phyloP scores from a whole-genome alignment of 2,797 vertebrate genomes.

The Tauraco hartlaubi region DNA sequence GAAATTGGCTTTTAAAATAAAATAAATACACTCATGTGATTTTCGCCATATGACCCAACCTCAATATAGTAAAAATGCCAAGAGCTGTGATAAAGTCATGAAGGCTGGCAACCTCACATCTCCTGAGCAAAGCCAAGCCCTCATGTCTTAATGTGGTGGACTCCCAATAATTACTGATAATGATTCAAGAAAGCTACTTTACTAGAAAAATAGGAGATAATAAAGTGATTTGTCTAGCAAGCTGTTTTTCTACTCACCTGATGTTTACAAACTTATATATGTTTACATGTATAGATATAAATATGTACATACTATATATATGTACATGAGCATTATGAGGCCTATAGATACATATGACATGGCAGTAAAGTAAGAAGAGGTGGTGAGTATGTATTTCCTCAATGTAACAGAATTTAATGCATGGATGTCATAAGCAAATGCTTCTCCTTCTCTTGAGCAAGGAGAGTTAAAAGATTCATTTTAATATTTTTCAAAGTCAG shows the following conservation, averaged over 20 bases:
- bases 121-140: not conserved
- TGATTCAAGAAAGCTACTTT: not conserved
- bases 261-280: not conserved
- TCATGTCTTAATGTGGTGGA: not conserved
- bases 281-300: not conserved
- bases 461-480: not conserved
- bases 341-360: not conserved
- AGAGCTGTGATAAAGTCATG: not conserved
- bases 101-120: not conserved
- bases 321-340: not conserved
- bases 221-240: not conserved
- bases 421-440: not conserved
- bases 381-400: not conserved
- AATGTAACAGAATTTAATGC: not conserved
- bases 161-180: not conserved
- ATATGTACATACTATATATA: not conserved
- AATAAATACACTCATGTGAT: not conserved
- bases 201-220: not conserved
- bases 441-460: not conserved
- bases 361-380: not conserved
- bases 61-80: not conserved
- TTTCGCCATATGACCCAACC: not conserved
- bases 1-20: not conserved
- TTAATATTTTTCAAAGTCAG: not conserved
- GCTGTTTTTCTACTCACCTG: not conserved